Evolutionary conservation across 2,797 vertebrate species (phyloP), one percentile per base, ranked within the genome.

Genomic region (Avahi laniger): DNA sequence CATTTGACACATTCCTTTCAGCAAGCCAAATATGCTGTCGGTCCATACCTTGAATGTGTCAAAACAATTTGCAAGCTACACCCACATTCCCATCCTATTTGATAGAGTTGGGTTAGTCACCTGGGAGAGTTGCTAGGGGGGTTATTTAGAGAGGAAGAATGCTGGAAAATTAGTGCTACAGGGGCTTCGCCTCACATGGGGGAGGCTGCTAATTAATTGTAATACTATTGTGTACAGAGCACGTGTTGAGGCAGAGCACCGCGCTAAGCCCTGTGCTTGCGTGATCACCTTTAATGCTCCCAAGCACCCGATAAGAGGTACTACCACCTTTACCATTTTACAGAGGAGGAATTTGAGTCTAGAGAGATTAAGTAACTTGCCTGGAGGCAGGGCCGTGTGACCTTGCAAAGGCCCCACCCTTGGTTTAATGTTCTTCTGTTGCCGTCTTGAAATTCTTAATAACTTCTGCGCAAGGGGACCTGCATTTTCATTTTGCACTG

Each of bases 1-100:
- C 20, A 0, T 93, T 95, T 97, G 97, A 97, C 97, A 97, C 96
- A 63, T 95, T 91, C 76, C 79, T 97, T 97, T 97, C 94, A 97
- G 95, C 88, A 94, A 97, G 54, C 41, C 85, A 96, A 93, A 96
- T 72, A 89, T 41, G 52, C 96, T 97, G 93, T 96, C 41, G 67
- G 96, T 96, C 96, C 96, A 90, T 93, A 97, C 94, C 90, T 91
- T 96, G 50, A 95, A 93, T 69, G 67, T 97, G 96, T 98, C 96
- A 87, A 95, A 97, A 97, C 96, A 96, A 97, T 97, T 96, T 95
- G 91, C 92, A 91, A 93, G 80, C 0, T 7, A 96, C 94, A 97
- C 97, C 96, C 95, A 97, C 95, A 93, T 83, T 76, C 89, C 82
- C 30, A 67, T 87, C 75, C 93, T 81, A 57, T 93, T 89, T 52